A percentile compares a stretch with the other conserved stretches of the same genome.
These are phyloP conservation scores for Athetis lepigone DNA, from an alignment of 2,888 invertebrate genomes.

Conservation along the genomic window DNA sequence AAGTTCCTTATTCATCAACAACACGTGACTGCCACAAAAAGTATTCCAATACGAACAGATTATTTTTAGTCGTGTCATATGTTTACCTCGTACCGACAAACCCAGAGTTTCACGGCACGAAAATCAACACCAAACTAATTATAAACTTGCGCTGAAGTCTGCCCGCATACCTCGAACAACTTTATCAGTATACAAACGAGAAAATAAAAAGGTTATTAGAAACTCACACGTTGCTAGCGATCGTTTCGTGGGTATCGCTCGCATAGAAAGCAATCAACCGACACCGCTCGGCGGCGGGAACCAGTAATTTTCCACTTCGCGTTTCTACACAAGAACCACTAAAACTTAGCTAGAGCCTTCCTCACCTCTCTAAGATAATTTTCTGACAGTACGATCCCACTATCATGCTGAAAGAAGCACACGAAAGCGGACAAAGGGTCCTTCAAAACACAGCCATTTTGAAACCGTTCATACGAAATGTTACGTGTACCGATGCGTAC, in stretches of 20 bases:
- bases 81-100: slow-evolving; percentile 78
- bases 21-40: slow-evolving; percentile 41
- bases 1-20: slow-evolving; percentile 19
- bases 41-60: slow-evolving; percentile 74
- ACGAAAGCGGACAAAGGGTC: slow-evolving; percentile 92
- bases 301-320: slow-evolving; percentile 85
- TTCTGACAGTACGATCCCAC: slow-evolving; percentile 92
- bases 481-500: slow-evolving; percentile 85
- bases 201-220: slow-evolving; percentile 82
- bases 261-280: slow-evolving; percentile 87
- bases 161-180: slow-evolving; percentile 67
- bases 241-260: slow-evolving; percentile 83
- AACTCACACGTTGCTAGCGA: slow-evolving; percentile 88
- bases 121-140: slow-evolving; percentile 74
- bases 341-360: slow-evolving; percentile 74
- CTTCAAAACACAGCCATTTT: slow-evolving; percentile 94
- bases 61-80: slow-evolving; percentile 80
- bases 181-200: slow-evolving; percentile 69
- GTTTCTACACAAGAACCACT: slow-evolving; percentile 70
- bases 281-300: slow-evolving; percentile 81
- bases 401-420: slow-evolving; percentile 93
- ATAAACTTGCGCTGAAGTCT: slow-evolving; percentile 68
- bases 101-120: slow-evolving; percentile 65
- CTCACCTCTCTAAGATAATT: slow-evolving; percentile 92
- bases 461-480: slow-evolving; percentile 89